Evolutionary conservation across 2,888 invertebrate species (phyloP).

Genomic region (Mactromeris polynyma): DNA sequence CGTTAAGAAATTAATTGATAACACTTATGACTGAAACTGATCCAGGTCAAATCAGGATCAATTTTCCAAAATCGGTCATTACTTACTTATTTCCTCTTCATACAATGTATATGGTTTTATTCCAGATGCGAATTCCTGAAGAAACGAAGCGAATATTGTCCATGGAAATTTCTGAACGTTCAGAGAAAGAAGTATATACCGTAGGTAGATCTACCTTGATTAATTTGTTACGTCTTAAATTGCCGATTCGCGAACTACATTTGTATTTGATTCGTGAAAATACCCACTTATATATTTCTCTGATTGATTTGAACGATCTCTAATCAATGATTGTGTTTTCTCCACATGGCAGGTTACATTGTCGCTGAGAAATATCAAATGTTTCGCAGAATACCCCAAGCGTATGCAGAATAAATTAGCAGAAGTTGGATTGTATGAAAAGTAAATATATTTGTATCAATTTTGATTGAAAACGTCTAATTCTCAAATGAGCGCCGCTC

Average conservation of each 20-base stretch:
- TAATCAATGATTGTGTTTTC: background rate
- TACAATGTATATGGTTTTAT: background rate
- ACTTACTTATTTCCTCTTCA: too few species aligned
- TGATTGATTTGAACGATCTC: too few species aligned
- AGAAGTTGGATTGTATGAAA: constrained; percentile 82
- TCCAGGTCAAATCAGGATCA: too few species aligned
- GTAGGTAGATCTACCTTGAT: constrained; percentile 68
- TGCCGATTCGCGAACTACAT: too few species aligned
- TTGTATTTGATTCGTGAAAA: too few species aligned
- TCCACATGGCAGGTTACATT: constrained; percentile 74
- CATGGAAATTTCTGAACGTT: constrained; percentile 69
- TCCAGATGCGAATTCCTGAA: constrained; percentile 76
- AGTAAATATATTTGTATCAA: constrained; percentile 68
- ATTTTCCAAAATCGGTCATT: too few species aligned
- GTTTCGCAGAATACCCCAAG: constrained; percentile 81
- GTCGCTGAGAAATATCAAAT: constrained; percentile 79
- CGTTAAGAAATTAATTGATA: too few species aligned
- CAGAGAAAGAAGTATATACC: constrained; percentile 75
- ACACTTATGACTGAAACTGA: too few species aligned
- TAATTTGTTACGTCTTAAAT: too few species aligned
- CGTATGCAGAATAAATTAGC: constrained; percentile 84
- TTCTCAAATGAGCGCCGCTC: too few species aligned
- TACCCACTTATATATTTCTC: too few species aligned
- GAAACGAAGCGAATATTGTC: constrained; percentile 74
- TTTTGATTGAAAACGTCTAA: too few species aligned